Conservation (phyloP, 2,888 invertebrate genomes). For the Idaea biselata region DNA sequence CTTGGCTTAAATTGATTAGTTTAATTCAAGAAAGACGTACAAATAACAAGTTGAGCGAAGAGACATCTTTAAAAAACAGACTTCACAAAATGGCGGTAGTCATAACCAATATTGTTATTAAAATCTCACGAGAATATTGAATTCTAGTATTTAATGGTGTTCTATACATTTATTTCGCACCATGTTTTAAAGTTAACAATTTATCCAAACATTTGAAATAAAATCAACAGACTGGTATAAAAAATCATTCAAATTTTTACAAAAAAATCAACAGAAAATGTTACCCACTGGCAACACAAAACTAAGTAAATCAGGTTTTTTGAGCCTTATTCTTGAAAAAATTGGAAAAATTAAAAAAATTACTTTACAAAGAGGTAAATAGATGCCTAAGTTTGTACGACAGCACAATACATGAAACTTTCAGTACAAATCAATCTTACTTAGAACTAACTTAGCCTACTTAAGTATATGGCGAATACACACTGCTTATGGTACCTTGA, state of each 20-base stretch:
- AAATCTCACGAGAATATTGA: not conserved
- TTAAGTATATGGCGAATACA: conserved; percentile 74
- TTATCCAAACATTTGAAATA: conserved; percentile 1
- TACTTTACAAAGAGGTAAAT: not conserved
- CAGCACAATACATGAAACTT: conserved; percentile 5
- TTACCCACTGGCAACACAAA: not conserved
- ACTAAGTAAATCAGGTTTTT: not conserved
- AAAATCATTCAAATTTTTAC: not conserved
- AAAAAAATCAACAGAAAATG: not conserved
- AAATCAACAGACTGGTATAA: not conserved
- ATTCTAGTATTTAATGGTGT: conserved; percentile 4
- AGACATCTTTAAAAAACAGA: too few relatives aligned
- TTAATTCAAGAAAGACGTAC: too few relatives aligned
- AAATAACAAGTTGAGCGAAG: too few relatives aligned
- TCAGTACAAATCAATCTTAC: conserved; percentile 40
- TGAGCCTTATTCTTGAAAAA: not conserved
- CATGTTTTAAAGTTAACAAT: conserved; percentile 1
- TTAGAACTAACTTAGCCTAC: conserved; percentile 48
- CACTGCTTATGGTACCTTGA: conserved; percentile 72
- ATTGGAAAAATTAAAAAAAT: not conserved
- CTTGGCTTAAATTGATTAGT: too few relatives aligned
- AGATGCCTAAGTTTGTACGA: not conserved
- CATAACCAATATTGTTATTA: not conserved
- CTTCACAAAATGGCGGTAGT: not conserved
- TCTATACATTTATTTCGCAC: conserved; percentile 8